phyloP scores from a whole-genome alignment of 2,888 invertebrate genomes.

The Bibio marci region DNA sequence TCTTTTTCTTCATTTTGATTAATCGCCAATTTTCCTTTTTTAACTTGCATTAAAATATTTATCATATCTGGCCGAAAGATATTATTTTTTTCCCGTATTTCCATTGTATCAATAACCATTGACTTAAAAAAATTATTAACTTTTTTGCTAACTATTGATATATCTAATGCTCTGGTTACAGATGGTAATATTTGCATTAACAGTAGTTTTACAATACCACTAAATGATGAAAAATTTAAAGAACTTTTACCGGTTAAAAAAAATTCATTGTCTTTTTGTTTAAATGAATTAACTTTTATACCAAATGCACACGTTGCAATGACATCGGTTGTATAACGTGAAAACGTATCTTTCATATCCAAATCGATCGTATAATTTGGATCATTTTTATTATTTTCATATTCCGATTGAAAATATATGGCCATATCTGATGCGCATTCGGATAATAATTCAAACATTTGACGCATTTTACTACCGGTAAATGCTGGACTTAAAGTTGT shows the following conservation, averaged over 20 bases:
- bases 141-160: not conserved
- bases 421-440: not conserved
- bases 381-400: slow-evolving; percentile 11
- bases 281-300: not conserved
- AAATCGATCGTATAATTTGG: not conserved
- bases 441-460: not conserved
- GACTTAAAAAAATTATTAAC: not conserved
- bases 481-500: slow-evolving; percentile 18
- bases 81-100: not conserved
- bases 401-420: not conserved
- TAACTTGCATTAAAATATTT: not conserved
- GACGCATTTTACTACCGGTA: slow-evolving; percentile 15
- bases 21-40: not conserved
- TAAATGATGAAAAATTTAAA: not conserved
- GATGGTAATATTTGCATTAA: slow-evolving; percentile 13
- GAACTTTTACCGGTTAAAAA: not conserved
- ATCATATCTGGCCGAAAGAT: not conserved
- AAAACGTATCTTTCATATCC: not conserved
- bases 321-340: not conserved
- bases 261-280: not conserved
- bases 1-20: slow-evolving; percentile 3
- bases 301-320: not conserved
- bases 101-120: not conserved
- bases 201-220: slow-evolving; percentile 12
- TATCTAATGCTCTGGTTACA: not conserved